phyloP scores from a whole-genome alignment of 2,113 vertebrate genomes.

The Oenanthe melanoleuca region DNA sequence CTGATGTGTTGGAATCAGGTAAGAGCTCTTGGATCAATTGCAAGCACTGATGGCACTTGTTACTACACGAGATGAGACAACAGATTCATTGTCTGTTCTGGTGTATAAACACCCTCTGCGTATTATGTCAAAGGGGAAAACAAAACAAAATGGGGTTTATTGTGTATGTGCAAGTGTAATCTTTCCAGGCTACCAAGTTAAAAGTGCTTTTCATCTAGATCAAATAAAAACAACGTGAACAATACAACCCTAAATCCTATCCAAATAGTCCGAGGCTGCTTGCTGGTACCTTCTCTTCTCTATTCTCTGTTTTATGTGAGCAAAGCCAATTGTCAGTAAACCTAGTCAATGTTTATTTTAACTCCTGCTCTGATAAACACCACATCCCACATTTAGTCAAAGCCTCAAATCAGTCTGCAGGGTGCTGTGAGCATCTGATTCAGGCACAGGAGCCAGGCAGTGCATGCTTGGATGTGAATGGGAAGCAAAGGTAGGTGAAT shows the following conservation, averaged over 20 bases:
- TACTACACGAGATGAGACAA: conserved; percentile 35
- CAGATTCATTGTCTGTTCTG: conserved; percentile 34
- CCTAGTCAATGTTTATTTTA: background rate
- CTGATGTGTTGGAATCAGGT: conserved; percentile 39
- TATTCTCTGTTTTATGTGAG: background rate
- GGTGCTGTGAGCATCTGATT: background rate
- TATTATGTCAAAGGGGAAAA: conserved; percentile 53
- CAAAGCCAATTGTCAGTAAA: conserved; percentile 8
- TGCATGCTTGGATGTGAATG: background rate
- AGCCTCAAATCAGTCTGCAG: background rate
- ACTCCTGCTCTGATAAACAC: background rate
- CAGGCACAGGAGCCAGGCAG: background rate
- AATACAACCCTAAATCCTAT: background rate
- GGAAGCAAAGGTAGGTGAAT: background rate
- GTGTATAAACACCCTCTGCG: conserved; percentile 36
- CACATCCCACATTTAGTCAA: background rate
- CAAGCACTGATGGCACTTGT: conserved; percentile 42
- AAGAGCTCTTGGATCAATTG: conserved; percentile 44
- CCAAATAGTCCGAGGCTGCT: background rate
- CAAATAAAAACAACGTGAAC: conserved; percentile 20
- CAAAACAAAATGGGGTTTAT: conserved; percentile 54
- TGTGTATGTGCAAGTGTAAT: conserved; percentile 45
- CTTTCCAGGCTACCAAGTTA: conserved; percentile 46
- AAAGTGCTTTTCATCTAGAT: conserved; percentile 60
- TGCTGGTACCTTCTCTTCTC: background rate